phyloP scores from a whole-genome alignment of 2,888 invertebrate species.

The Melanostoma mellinum region DNA sequence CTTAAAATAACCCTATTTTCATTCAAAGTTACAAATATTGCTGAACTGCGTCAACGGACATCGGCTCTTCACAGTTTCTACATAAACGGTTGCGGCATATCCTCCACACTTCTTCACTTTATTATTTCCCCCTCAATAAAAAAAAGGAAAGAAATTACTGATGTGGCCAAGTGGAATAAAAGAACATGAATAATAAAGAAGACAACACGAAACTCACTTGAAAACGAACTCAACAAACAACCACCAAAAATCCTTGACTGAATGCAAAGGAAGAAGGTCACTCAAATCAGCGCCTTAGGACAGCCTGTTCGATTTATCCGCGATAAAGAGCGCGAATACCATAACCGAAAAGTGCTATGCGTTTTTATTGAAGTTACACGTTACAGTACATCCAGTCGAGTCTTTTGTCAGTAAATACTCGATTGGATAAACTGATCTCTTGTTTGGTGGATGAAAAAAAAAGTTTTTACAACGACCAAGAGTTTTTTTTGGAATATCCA shows the following conservation, averaged over 20 bases:
- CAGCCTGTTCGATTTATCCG: constrained; percentile 54
- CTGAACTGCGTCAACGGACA: neutral
- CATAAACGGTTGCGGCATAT: constrained; percentile 43
- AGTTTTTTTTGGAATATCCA: no score
- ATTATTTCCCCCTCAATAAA: neutral
- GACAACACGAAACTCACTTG: constrained; percentile 44
- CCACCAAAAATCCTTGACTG: constrained; percentile 5
- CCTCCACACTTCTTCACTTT: constrained; percentile 31
- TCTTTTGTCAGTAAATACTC: no score
- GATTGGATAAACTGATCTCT: no score
- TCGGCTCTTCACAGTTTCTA: constrained; percentile 41
- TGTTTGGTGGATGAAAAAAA: no score
- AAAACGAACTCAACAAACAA: constrained; percentile 41
- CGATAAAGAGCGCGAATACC: constrained; percentile 58
- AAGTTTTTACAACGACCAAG: no score
- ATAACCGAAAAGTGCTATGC: constrained; percentile 41
- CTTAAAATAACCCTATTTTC: no score
- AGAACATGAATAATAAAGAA: constrained; percentile 61
- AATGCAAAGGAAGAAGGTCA: constrained; percentile 49
- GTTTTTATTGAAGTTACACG: constrained; percentile 11
- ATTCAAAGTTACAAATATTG: neutral
- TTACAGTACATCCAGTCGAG: no score
- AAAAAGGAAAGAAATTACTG: constrained; percentile 39
- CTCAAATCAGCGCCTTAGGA: constrained; percentile 51
- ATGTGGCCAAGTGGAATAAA: constrained; percentile 68